Evolutionary conservation across 2,797 vertebrate species (phyloP), one percentile per base, ranked within the genome.

Genomic region (Chrysocyon brachyurus): DNA sequence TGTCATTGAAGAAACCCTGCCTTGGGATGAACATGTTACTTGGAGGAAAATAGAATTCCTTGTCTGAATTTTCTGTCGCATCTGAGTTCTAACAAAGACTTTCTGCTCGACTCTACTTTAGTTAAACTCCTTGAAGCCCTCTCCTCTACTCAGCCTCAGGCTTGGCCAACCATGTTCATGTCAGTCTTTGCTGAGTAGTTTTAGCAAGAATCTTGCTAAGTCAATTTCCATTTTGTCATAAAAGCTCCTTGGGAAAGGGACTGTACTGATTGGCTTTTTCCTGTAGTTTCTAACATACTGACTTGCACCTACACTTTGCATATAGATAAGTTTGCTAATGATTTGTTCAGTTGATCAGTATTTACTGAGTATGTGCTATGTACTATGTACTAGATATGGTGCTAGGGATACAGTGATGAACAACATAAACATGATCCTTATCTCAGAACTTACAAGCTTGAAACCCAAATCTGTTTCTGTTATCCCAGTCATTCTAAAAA

Each of bases 221-320:
- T 78, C 46, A 64, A 22, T 54, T 90, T 46, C n/a, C 49, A 40
- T 85, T 91, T 92, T 85, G n/a, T 92, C n/a, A 16, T 87, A 70
- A 87, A 70, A 87, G 36, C 54, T 70, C 54, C 11, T 86, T 49
- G 17, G 75, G 31, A 79, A 87, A 36, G 24, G 40, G 31, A 61
- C 63, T 87, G 22, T 68, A 70, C 40, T 70, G 17, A 12, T 52
- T 36, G 75, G 5, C 54, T 93, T 61, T 61, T 93, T 87, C 40
- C 40, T 87, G 7, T 70, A 36, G 63, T 87, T 70, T 66, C 5
- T 72, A 33, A 79, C 63, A 33, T 59, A 36, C 2, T 70, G 36
- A 59, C n/a, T 70, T 79, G 16, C 22, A 68, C 31, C 73, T 78
- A 46, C 56, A 21, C 72, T 68, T 68, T 59, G 22, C 73, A 79